phyloP scores from a whole-genome alignment of 2,888 invertebrate genomes.

The Papilio protenor region DNA sequence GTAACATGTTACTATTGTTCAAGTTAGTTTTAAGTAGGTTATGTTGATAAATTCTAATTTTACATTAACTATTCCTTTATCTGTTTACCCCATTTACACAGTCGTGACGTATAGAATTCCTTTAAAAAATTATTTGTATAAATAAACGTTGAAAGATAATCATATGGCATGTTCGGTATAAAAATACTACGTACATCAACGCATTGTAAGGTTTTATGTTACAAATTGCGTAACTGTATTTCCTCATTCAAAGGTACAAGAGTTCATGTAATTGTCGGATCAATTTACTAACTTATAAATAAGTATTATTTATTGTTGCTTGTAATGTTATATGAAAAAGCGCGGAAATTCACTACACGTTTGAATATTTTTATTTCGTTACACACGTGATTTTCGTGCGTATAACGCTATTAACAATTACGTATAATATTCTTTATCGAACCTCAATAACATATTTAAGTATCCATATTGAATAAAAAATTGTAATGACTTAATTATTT shows the following conservation, averaged over 20 bases:
- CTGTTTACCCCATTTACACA: neutral
- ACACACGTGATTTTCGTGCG: neutral
- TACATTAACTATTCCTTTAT: neutral
- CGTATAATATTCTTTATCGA: neutral
- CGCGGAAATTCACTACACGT: neutral
- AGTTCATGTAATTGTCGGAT: conserved; percentile 13
- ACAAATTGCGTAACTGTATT: conserved; percentile 32
- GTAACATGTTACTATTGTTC: neutral
- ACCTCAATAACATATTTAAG: neutral
- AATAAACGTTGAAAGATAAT: neutral
- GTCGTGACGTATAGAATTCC: neutral
- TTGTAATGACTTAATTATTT: neutral
- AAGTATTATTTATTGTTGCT: neutral
- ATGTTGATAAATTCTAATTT: neutral
- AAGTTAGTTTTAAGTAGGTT: neutral
- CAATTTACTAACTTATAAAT: neutral
- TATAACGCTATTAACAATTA: neutral
- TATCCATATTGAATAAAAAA: neutral
- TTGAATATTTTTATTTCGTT: conserved; percentile 20
- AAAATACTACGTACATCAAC: neutral
- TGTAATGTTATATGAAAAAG: neutral
- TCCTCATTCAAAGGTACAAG: conserved; percentile 19
- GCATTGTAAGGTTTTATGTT: conserved; percentile 27
- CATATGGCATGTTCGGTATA: neutral
- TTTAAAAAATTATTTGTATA: neutral